Evolutionary conservation across 2,113 vertebrate genomes (phyloP).

Genomic region (Theristicus caerulescens): DNA sequence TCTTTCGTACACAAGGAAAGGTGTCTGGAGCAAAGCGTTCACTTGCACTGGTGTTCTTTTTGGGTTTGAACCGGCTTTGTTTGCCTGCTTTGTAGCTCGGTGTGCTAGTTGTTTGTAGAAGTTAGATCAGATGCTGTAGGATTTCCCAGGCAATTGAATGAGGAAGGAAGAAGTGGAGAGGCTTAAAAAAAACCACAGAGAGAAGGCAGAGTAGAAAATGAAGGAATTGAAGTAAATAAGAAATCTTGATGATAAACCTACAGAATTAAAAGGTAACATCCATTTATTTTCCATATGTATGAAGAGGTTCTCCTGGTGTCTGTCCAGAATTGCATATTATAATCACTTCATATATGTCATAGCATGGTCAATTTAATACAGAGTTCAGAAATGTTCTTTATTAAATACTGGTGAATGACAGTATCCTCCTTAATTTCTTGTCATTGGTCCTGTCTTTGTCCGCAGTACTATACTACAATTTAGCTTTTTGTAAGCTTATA

Average conservation of each 20-base stretch:
- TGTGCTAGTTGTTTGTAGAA: neutral
- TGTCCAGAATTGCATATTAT: neutral
- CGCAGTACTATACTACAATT: neutral
- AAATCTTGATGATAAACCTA: neutral
- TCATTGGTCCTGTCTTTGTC: neutral
- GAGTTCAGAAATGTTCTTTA: neutral
- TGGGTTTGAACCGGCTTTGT: neutral
- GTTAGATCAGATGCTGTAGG: neutral
- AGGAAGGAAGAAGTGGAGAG: neutral
- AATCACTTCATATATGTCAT: rapidly evolving
- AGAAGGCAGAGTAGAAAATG: neutral
- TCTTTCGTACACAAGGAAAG: neutral
- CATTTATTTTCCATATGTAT: neutral
- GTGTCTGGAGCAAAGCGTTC: neutral
- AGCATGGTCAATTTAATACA: neutral
- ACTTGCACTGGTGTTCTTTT: neutral
- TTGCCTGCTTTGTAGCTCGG: neutral
- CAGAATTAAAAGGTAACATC: neutral
- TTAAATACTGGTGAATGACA: neutral
- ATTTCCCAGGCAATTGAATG: neutral
- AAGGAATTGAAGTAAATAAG: neutral
- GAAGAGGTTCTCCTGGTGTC: neutral
- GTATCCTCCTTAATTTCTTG: neutral
- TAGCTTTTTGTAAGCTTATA: neutral
- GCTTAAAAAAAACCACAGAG: neutral